phyloP scores from a whole-genome alignment of 2,113 vertebrate genomes.

The Tachuris rubrigastra region DNA sequence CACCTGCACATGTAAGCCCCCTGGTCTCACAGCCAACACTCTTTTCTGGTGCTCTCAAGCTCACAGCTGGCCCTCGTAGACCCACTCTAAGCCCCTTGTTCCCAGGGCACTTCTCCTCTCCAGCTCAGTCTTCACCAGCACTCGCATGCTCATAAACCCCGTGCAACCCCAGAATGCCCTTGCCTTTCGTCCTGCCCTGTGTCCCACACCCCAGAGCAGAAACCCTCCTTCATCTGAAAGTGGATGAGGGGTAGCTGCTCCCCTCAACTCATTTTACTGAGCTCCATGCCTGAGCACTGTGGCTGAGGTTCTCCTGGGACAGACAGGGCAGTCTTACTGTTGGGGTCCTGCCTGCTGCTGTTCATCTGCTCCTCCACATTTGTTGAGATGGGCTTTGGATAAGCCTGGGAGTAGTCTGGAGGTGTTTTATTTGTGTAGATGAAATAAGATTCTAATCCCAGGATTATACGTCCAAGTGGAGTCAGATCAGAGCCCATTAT shows the following conservation, averaged over 20 bases:
- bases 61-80: accelerated
- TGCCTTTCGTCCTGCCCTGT: accelerated
- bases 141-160: accelerated
- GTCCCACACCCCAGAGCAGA: not conserved
- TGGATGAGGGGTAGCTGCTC: not conserved
- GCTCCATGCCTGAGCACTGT: not conserved
- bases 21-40: not conserved
- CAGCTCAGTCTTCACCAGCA: not conserved
- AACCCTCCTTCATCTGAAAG: not conserved
- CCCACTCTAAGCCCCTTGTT: not conserved
- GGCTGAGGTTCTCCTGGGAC: not conserved
- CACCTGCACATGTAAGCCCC: not conserved
- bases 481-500: not conserved
- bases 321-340: not conserved
- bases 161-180: not conserved
- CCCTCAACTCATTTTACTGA: accelerated
- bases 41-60: not conserved
- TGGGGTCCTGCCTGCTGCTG: not conserved
- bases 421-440: not conserved
- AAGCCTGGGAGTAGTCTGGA: not conserved
- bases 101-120: not conserved
- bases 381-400: not conserved
- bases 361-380: not conserved
- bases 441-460: not conserved
- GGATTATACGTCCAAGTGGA: not conserved